Percentiles rank a stretch among this genome's conserved stretches.
Evolutionary conservation across 1,140 invertebrate species (phyloP).

Genomic region (Eupristina koningsbergeri): DNA sequence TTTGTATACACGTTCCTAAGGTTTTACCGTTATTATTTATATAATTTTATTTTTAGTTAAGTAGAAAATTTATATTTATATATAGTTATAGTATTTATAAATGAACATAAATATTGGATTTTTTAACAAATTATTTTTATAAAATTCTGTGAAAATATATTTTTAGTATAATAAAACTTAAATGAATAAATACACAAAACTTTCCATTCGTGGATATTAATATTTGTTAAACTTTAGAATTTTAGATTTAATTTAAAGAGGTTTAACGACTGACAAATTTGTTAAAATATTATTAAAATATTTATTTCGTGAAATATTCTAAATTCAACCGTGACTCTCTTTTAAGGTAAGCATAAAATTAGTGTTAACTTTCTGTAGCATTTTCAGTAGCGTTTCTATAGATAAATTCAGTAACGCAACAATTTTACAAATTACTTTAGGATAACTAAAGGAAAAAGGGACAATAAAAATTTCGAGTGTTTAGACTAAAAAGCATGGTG

Average conservation of each 20-base stretch:
- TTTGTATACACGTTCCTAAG: no score
- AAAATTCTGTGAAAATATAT: no score
- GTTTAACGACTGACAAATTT: background rate
- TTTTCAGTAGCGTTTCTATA: background rate
- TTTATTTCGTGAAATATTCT: background rate
- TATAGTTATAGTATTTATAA: no score
- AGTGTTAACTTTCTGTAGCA: background rate
- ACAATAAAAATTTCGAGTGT: background rate
- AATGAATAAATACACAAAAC: no score
- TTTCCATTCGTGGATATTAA: no score
- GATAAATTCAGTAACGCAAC: background rate
- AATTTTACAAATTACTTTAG: conserved; percentile 14
- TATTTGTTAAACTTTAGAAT: no score
- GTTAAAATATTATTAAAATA: background rate
- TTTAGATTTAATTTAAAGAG: background rate
- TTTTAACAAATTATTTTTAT: no score
- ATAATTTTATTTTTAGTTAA: no score
- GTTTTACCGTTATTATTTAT: no score
- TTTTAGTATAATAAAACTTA: no score
- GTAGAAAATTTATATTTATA: no score
- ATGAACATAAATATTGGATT: no score
- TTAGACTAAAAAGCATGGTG: background rate
- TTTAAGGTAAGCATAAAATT: background rate
- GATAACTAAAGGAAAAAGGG: background rate
- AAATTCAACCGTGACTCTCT: background rate